A percentile compares a stretch with the other conserved stretches of the same genome.
These are phyloP conservation scores for Lerema accius DNA, from an alignment of 1,140 invertebrate species.

Conservation along the genomic window DNA sequence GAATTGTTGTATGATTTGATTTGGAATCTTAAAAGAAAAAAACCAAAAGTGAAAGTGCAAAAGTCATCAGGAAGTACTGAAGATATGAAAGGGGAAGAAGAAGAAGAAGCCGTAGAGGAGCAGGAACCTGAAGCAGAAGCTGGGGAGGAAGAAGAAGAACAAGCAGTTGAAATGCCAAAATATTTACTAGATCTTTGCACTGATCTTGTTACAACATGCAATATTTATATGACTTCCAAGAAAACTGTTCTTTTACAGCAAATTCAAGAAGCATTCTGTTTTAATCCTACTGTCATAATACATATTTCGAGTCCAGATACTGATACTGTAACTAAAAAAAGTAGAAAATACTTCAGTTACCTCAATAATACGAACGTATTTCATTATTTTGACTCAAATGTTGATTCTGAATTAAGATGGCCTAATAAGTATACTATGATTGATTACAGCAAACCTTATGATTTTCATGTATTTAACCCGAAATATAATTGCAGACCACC, in stretches of 20 bases:
- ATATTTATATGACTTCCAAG: slow-evolving; percentile 46
- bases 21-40: slow-evolving; percentile 64
- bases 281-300: slow-evolving; percentile 82
- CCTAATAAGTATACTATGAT: slow-evolving; percentile 53
- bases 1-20: slow-evolving; percentile 76
- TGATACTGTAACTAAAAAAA: slow-evolving; percentile 78
- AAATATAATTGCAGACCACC: slow-evolving; percentile 74
- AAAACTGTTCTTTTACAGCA: slow-evolving; percentile 54
- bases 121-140: slow-evolving; percentile 44
- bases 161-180: slow-evolving; percentile 56
- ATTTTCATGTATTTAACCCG: slow-evolving; percentile 55
- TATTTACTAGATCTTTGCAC: slow-evolving; percentile 62
- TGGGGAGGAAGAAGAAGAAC: slow-evolving; percentile 54
- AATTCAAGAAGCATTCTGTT: slow-evolving; percentile 57
- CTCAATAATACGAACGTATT: slow-evolving; percentile 46
- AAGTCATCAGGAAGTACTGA: slow-evolving; percentile 50
- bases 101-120: slow-evolving; percentile 55
- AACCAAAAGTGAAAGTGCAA: slow-evolving; percentile 40
- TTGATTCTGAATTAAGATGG: slow-evolving; percentile 57
- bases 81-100: slow-evolving; percentile 36
- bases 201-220: slow-evolving; percentile 46
- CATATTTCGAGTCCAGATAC: slow-evolving; percentile 80
- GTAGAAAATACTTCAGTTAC: slow-evolving; percentile 75
- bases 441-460: slow-evolving; percentile 52
- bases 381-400: slow-evolving; percentile 48